Percentiles rank a stretch among this genome's conserved stretches.
Evolutionary conservation across 1,140 invertebrate species (phyloP).

Genomic region (Drosophila kohkoa): DNA sequence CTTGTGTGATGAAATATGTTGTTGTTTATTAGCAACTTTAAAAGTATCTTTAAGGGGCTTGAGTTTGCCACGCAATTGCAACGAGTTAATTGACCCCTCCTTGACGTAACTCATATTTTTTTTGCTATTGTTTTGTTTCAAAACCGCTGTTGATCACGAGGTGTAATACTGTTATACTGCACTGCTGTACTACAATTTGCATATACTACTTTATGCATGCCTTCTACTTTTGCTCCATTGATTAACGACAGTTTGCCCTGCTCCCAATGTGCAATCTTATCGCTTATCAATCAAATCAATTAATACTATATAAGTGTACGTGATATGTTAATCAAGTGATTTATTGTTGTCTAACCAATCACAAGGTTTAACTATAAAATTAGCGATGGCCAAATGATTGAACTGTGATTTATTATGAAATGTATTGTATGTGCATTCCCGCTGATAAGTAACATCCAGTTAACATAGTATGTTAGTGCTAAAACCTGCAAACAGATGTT

Average conservation of each 20-base stretch:
- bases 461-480: neutral
- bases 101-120: slow-evolving; percentile 38
- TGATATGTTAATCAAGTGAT: slow-evolving; percentile 66
- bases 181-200: neutral
- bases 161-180: slow-evolving; percentile 3
- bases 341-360: slow-evolving; percentile 51
- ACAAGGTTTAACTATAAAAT: slow-evolving; percentile 46
- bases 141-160: slow-evolving; percentile 26
- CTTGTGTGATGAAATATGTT: neutral
- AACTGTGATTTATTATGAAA: slow-evolving; percentile 19
- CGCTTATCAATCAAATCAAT: slow-evolving; percentile 52
- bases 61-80: slow-evolving; percentile 27
- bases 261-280: slow-evolving; percentile 27
- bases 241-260: neutral
- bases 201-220: neutral
- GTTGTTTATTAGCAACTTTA: neutral
- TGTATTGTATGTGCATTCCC: neutral
- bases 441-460: neutral
- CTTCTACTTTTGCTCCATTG: neutral
- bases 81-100: slow-evolving; percentile 64
- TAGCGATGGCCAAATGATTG: slow-evolving; percentile 28
- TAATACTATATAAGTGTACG: slow-evolving; percentile 47
- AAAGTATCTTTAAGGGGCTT: neutral
- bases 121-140: slow-evolving; percentile 41
- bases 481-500: slow-evolving; percentile 5